A percentile compares a stretch with the other conserved stretches of the same genome.
phyloP scores from a whole-genome alignment of 2,888 invertebrate species.

The Iselma pallidipennis region DNA sequence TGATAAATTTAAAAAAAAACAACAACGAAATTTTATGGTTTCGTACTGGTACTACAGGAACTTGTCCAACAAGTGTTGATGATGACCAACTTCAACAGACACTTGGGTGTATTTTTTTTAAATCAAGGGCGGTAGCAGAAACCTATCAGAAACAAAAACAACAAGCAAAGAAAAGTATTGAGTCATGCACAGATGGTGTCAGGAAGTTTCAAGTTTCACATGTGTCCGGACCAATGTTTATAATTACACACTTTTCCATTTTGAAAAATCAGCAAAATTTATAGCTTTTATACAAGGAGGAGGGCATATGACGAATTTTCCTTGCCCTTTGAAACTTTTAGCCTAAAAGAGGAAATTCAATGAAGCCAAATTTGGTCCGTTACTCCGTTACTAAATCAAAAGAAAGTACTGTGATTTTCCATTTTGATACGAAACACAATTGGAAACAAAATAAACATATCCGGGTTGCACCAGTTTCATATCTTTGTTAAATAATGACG shows the following conservation, averaged over 20 bases:
- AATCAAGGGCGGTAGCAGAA: slow-evolving; percentile 38
- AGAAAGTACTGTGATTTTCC: too few relatives aligned
- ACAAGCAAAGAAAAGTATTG: slow-evolving; percentile 8
- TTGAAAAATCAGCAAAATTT: neutral
- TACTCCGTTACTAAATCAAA: too few relatives aligned
- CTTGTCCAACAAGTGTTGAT: slow-evolving; percentile 6
- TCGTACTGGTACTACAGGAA: neutral
- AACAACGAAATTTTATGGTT: neutral
- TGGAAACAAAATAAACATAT: slow-evolving; percentile 22
- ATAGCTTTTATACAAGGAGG: too few relatives aligned
- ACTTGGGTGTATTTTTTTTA: neutral
- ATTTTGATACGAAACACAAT: neutral
- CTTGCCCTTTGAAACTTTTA: neutral
- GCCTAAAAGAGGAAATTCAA: too few relatives aligned
- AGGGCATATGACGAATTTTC: too few relatives aligned
- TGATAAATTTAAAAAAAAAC: neutral
- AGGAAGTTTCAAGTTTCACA: slow-evolving; percentile 52
- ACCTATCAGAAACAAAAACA: slow-evolving; percentile 46
- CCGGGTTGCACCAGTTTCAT: slow-evolving; percentile 26
- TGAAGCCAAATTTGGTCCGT: too few relatives aligned
- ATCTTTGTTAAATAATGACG: slow-evolving; percentile 3
- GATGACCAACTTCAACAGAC: neutral
- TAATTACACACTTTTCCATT: neutral
- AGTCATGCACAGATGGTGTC: slow-evolving; percentile 48
- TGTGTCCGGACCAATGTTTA: slow-evolving; percentile 28